These are phyloP conservation scores for Ennomos erosarius DNA, from an alignment of 2,888 invertebrate genomes.

Conservation along the genomic window DNA sequence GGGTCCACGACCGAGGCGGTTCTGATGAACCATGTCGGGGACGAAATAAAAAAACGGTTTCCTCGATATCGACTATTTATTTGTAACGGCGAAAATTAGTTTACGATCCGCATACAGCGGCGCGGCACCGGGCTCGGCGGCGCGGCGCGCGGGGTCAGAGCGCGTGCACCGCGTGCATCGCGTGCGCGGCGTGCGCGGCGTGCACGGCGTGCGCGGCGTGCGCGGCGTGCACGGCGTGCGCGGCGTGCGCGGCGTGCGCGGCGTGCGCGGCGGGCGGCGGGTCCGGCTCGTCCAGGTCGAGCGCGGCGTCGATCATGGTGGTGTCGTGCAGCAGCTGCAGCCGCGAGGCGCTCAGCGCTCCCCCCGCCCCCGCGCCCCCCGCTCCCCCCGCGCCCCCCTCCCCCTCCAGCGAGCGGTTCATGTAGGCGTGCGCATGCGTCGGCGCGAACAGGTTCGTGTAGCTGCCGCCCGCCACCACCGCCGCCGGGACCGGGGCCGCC, in stretches of 20 bases:
- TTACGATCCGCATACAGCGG: conserved; percentile 37
- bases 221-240: conserved; percentile 41
- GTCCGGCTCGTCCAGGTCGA: conserved; percentile 94
- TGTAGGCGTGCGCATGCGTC: conserved; percentile 68
- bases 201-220: conserved; percentile 25
- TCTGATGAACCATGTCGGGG: too few species aligned
- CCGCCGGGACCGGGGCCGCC: conserved; percentile 22
- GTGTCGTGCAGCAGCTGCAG: conserved; percentile 93
- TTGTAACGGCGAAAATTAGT: conserved; percentile 1
- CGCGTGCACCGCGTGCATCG: conserved; percentile 30
- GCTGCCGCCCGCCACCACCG: conserved; percentile 23
- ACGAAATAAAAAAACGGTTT: conserved; percentile 24
- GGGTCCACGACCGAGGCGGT: neutral
- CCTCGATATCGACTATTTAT: conserved; percentile 33
- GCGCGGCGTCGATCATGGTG: conserved; percentile 95
- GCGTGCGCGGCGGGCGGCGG: conserved; percentile 51
- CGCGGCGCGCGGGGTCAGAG: conserved; percentile 20
- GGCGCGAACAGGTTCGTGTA: conserved; percentile 50
- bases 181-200: too few species aligned
- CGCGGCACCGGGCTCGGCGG: conserved; percentile 13
- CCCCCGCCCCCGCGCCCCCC: conserved; percentile 54
- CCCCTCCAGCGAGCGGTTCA: conserved; percentile 83
- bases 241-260: conserved; percentile 10
- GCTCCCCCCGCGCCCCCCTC: conserved; percentile 51
- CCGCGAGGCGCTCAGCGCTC: conserved; percentile 88